Percentiles rank a stretch among this genome's conserved stretches.
These are phyloP conservation scores for Epizoanthus scotinus DNA, from an alignment of 92 coral and sea anemone genomes.

Conservation along the genomic window DNA sequence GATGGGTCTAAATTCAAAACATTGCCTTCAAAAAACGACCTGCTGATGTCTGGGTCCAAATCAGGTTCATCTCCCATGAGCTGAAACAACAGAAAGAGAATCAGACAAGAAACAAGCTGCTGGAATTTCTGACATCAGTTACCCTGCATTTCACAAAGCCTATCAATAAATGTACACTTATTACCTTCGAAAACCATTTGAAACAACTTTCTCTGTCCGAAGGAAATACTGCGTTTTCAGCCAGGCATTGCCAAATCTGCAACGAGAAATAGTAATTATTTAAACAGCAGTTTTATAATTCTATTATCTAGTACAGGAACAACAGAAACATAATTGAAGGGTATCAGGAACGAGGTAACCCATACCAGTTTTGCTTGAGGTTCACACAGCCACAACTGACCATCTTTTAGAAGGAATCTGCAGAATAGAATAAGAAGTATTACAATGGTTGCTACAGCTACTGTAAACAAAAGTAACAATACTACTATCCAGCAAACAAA, in stretches of 20 bases:
- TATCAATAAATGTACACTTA: neutral
- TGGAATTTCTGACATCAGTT: neutral
- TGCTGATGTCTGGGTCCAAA: constrained; percentile 95
- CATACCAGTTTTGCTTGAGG: constrained; percentile 97
- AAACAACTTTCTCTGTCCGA: constrained; percentile 96
- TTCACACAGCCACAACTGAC: constrained; percentile 94
- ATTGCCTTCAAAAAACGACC: constrained; percentile 92
- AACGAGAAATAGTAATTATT: neutral
- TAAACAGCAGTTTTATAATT: neutral
- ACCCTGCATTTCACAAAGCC: neutral
- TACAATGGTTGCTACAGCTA: neutral
- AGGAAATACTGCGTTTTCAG: constrained; percentile 90
- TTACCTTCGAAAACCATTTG: constrained; percentile 99
- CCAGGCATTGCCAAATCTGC: constrained; percentile 97
- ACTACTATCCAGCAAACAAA: too few species aligned
- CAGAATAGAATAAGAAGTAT: neutral
- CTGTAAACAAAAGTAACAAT: neutral
- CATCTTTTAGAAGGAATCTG: constrained; percentile 96
- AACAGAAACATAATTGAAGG: neutral
- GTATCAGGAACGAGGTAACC: neutral
- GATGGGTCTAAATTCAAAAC: constrained; percentile 88
- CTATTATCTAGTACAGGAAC: too few species aligned
- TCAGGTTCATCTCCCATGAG: constrained; percentile 99
- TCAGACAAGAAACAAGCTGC: neutral
- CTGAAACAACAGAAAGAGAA: constrained; percentile 37